phyloP scores from a whole-genome alignment of 1,140 invertebrate species.

The Lamellibrachia luymesi region DNA sequence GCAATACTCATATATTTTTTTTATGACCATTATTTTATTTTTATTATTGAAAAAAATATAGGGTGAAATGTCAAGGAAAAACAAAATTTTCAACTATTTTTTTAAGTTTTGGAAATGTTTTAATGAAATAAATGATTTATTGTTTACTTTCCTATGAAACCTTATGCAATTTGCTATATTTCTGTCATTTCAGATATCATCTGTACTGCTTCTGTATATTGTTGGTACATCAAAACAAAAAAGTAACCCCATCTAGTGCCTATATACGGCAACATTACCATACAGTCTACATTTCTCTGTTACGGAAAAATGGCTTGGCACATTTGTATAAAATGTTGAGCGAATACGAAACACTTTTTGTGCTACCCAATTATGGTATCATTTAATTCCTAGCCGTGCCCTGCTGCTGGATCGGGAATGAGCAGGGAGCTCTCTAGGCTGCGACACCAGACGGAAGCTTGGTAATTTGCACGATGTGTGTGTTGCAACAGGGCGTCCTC shows the following conservation, averaged over 20 bases:
- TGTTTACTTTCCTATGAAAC: neutral
- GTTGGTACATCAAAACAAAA: no score
- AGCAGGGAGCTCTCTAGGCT: constrained; percentile 1
- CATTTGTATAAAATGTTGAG: neutral
- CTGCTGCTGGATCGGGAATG: neutral
- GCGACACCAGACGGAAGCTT: neutral
- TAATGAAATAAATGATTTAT: neutral
- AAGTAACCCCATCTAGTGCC: no score
- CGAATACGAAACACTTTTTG: neutral
- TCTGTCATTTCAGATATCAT: neutral
- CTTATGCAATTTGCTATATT: no score
- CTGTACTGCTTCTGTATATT: neutral
- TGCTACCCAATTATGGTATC: neutral
- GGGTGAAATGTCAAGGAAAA: no score
- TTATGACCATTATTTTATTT: no score
- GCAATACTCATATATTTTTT: no score
- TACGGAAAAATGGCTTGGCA: no score
- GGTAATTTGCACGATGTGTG: constrained; percentile 11
- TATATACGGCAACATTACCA: no score
- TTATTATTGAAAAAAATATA: no score
- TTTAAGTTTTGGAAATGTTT: neutral
- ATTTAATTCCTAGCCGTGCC: neutral
- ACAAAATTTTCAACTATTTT: no score
- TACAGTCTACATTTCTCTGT: no score
- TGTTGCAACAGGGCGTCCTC: neutral